Base-by-base conservation (phyloP, 2,888 invertebrate genomes). In the Agriopis marginaria region DNA sequence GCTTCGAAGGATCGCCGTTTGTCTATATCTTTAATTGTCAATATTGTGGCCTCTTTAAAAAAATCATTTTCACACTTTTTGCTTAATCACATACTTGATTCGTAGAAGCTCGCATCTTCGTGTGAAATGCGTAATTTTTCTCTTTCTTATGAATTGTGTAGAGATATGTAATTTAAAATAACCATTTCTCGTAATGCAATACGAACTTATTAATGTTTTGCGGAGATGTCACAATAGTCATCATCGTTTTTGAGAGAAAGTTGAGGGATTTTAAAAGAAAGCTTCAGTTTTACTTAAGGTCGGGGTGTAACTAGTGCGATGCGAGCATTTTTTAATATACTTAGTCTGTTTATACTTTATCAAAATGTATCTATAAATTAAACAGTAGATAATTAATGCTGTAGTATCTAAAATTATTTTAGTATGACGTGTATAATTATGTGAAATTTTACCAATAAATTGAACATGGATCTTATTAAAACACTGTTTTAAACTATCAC, bases 81-180 rank as follows among this genome's bases (percentile, higher is more conserved):
- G 61, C 42, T 62, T 61, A 70, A 62, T 66, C 56, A 60, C 44
- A 47, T 32, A 32, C 51, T 44, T 40, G 59, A 50, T 70, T 66
- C 70, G 70, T 54, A 63, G 70, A 70, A 70, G 32, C 54, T 55
- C 53, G 54, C 58, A 66, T 66, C 66, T 66, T 63, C 66, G 70
- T 63, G 70, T 63, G 70, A 70, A 70, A 70, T 63, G 66, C 42
- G 58, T 66, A 66, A 66, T 70, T 70, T 49, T 66, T 59, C 62
- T 58, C 40, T 53, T 65, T 61, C 65, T 50, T 49, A 55, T 42
- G 66, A 66, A 70, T 42, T 70, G 54, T 59, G 54, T 50, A 63
- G 62, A 66, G 70, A 70, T 70, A 40, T 70, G 59, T 70, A 70
- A 70, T 70, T 70, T 70, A 66, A 59, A 66, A 70, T 70, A 60